Evolutionary conservation across 1,140 invertebrate species (phyloP).

Genomic region (Sycophila sp.): DNA sequence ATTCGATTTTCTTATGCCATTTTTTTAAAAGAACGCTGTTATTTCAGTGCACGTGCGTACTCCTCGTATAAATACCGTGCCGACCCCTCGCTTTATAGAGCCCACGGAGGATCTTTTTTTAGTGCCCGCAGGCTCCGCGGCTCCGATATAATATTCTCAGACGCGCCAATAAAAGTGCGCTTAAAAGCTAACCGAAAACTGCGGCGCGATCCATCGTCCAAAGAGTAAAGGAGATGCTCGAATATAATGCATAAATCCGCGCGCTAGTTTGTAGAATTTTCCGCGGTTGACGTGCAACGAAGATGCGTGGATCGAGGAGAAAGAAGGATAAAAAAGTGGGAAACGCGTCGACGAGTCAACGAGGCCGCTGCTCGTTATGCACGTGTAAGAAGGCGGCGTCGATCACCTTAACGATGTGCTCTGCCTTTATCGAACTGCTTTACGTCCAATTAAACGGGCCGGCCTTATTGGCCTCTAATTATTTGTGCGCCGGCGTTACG

Average conservation of each 20-base stretch:
- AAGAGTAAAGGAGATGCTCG: too few relatives aligned
- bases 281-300: too few relatives aligned
- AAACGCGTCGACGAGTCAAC: not conserved
- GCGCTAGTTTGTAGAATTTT: too few relatives aligned
- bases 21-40: not conserved
- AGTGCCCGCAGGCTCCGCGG: not conserved
- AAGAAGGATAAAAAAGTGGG: too few relatives aligned
- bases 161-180: not conserved
- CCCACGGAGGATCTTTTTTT: conserved; percentile 8
- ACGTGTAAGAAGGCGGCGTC: not conserved
- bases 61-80: not conserved
- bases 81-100: conserved; percentile 7
- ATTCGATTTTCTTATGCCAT: not conserved
- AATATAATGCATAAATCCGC: too few relatives aligned
- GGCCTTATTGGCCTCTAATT: conserved; percentile 13
- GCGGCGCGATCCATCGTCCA: too few relatives aligned
- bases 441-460: not conserved
- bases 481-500: conserved; percentile 9
- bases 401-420: conserved; percentile 15
- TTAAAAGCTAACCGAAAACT: not conserved
- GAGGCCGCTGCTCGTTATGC: not conserved
- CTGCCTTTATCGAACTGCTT: conserved; percentile 23
- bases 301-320: too few relatives aligned
- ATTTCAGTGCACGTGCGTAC: conserved; percentile 17
- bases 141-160: not conserved